Percentiles rank a stretch among this genome's conserved stretches.
Conservation (phyloP, 2,113 vertebrate genomes). For the Siniperca chuatsi region DNA sequence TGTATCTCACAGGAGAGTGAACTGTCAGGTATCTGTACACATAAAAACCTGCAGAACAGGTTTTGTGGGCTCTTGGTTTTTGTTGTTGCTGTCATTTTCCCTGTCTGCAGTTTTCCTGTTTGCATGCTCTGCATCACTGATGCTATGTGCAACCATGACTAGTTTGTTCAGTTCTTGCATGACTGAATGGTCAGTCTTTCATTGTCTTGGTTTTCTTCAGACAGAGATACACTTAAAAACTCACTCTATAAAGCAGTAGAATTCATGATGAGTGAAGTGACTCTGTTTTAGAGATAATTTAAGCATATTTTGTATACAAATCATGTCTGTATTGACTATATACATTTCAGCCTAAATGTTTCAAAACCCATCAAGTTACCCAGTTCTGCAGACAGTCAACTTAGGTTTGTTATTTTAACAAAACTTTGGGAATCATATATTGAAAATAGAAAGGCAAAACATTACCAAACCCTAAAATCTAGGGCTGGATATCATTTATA, state of each 20-base stretch:
- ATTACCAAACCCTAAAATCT: background rate
- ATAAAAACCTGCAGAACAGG: constrained; percentile 72
- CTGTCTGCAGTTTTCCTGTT: constrained; percentile 33
- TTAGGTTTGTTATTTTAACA: background rate
- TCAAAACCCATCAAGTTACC: background rate
- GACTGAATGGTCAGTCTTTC: constrained; percentile 27
- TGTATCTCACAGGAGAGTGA: constrained; percentile 69
- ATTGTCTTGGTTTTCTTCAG: background rate
- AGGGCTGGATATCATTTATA: background rate
- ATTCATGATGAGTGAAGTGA: background rate
- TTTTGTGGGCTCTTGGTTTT: constrained; percentile 67
- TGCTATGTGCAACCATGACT: constrained; percentile 16
- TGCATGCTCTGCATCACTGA: constrained; percentile 37
- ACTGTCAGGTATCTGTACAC: constrained; percentile 67
- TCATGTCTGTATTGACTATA: constrained; percentile 5
- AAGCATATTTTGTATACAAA: constrained; percentile 15
- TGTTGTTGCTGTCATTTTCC: constrained; percentile 44
- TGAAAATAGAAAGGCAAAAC: background rate
- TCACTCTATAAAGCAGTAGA: background rate
- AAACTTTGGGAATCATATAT: background rate
- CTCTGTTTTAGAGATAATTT: background rate
- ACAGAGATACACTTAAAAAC: background rate
- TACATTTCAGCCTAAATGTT: background rate
- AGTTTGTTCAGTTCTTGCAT: constrained; percentile 38
- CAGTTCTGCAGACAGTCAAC: background rate